Percentiles rank a stretch among this genome's conserved stretches.
phyloP scores from a whole-genome alignment of 2,797 vertebrate genomes.

The Myripristis murdjan region DNA sequence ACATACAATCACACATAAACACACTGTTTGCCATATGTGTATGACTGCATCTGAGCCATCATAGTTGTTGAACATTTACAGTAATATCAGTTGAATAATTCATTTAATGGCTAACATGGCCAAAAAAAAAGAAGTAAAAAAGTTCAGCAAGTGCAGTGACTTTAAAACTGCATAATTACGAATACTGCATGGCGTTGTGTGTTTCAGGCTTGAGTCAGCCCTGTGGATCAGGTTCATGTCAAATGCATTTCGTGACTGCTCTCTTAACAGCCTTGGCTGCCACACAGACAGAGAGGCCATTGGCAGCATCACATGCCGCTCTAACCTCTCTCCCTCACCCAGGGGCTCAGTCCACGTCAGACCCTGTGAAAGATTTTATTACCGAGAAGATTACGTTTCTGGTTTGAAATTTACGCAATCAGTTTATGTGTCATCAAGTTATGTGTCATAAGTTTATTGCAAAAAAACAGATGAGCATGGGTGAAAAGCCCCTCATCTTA shows the following conservation, averaged over 20 bases:
- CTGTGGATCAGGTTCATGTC: constrained; percentile 82
- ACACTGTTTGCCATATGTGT: not conserved
- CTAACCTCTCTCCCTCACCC: constrained; percentile 76
- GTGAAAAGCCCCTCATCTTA: constrained; percentile 65
- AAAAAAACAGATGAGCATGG: constrained; percentile 53
- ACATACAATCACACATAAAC: constrained; percentile 2
- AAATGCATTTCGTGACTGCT: constrained; percentile 74
- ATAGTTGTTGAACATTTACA: constrained; percentile 10
- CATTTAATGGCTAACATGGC: constrained; percentile 67
- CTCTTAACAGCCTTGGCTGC: constrained; percentile 77
- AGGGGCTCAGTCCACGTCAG: constrained; percentile 68
- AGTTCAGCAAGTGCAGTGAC: constrained; percentile 56
- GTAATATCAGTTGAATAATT: constrained; percentile 59
- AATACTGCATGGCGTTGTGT: constrained; percentile 82
- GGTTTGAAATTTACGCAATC: constrained; percentile 59
- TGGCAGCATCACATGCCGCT: constrained; percentile 77
- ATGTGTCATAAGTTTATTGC: constrained; percentile 68
- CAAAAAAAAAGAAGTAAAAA: no score
- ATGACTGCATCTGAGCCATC: constrained; percentile 11
- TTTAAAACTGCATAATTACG: constrained; percentile 77
- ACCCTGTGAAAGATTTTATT: constrained; percentile 60
- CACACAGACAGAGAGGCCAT: constrained; percentile 74
- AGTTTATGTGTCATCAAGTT: constrained; percentile 58
- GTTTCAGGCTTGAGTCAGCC: constrained; percentile 80
- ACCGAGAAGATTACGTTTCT: constrained; percentile 42